Evolutionary conservation across 1,140 invertebrate genomes (phyloP).

Genomic region (Drosophila mauritiana): DNA sequence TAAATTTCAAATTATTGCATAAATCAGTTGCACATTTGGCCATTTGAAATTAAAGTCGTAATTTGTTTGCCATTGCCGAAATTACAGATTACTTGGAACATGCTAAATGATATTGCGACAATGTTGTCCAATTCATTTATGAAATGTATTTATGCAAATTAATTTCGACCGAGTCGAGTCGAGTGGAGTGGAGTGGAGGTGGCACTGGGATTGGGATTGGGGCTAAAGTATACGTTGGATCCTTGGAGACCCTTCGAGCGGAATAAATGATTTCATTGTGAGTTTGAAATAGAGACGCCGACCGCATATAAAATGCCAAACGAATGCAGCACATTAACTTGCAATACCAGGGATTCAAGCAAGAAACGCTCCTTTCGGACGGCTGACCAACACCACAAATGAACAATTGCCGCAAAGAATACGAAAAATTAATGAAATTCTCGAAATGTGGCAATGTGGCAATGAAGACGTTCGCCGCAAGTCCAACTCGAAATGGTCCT

Average conservation of each 20-base stretch:
- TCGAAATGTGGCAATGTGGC: slow-evolving; percentile 34
- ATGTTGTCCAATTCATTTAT: slow-evolving; percentile 34
- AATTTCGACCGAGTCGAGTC: slow-evolving; percentile 12
- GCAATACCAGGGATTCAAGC: slow-evolving; percentile 11
- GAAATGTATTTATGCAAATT: slow-evolving; percentile 40
- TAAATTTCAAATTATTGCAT: slow-evolving; percentile 20
- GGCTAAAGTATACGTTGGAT: not conserved
- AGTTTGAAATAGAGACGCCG: slow-evolving; percentile 20
- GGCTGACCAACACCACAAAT: slow-evolving; percentile 49
- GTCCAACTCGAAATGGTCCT: slow-evolving; percentile 27
- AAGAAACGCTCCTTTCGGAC: slow-evolving; percentile 5
- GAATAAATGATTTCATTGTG: slow-evolving; percentile 51
- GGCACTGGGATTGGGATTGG: no score
- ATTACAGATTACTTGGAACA: slow-evolving; percentile 21
- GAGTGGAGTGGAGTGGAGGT: no score
- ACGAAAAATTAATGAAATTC: slow-evolving; percentile 66
- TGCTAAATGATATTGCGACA: slow-evolving; percentile 7
- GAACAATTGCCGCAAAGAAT: slow-evolving; percentile 64
- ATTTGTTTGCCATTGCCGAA: slow-evolving; percentile 18
- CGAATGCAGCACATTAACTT: slow-evolving; percentile 56
- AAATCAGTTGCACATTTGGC: slow-evolving; percentile 39
- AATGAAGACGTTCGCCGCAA: slow-evolving; percentile 53
- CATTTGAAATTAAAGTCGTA: slow-evolving; percentile 25
- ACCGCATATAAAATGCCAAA: slow-evolving; percentile 59
- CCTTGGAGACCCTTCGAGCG: slow-evolving; percentile 1